These are phyloP conservation scores for Himalopsyche anomala DNA, from an alignment of 2,888 invertebrate genomes.

Conservation along the genomic window DNA sequence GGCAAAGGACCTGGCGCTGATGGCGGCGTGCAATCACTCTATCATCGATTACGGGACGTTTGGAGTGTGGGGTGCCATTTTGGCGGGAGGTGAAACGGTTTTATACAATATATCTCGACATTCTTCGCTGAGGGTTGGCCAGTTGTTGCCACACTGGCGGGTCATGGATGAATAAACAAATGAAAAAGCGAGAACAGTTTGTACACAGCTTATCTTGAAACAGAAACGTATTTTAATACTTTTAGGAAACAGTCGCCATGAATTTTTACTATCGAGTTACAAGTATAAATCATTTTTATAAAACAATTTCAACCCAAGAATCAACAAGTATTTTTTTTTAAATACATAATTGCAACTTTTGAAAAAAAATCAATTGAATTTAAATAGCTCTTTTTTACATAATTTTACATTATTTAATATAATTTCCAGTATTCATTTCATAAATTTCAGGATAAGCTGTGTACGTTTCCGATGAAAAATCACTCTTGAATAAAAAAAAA, in stretches of 20 bases:
- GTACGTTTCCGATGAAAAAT: not conserved
- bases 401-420: too few relatives aligned
- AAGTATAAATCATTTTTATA: too few relatives aligned
- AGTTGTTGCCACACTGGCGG: constrained; percentile 73
- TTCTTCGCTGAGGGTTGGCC: constrained; percentile 70
- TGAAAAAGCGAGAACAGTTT: not conserved
- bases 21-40: constrained; percentile 75
- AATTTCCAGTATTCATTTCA: too few relatives aligned
- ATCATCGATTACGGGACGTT: constrained; percentile 76
- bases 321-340: too few relatives aligned
- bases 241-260: too few relatives aligned
- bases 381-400: too few relatives aligned
- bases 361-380: too few relatives aligned
- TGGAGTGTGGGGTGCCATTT: constrained; percentile 75
- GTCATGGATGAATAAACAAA: constrained; percentile 66
- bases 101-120: constrained; percentile 72
- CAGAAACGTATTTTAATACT: not conserved
- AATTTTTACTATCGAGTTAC: too few relatives aligned
- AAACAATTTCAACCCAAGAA: too few relatives aligned
- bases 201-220: constrained; percentile 29
- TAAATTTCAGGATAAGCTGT: constrained; percentile 8
- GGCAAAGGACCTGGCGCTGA: constrained; percentile 73
- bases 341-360: too few relatives aligned
- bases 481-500: not conserved
- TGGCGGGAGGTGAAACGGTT: constrained; percentile 74